Percentiles rank a stretch among this genome's conserved stretches.
phyloP scores from a whole-genome alignment of 2,888 invertebrate genomes.

The Gandaritis pyraliata region DNA sequence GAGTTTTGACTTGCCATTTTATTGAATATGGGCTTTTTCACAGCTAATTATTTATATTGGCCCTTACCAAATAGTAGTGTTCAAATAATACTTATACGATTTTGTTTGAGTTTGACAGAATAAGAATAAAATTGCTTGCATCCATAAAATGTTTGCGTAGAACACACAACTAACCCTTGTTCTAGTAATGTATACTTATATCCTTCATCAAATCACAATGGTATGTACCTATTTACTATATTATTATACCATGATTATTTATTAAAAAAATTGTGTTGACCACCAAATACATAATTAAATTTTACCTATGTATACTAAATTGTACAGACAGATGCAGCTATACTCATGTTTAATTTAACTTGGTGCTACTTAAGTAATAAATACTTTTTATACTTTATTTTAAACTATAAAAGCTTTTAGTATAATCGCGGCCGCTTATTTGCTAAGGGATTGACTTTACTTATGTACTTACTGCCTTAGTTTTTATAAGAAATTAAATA shows the following conservation, averaged over 20 bases:
- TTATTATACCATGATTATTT: not conserved
- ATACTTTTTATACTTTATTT: conserved; percentile 41
- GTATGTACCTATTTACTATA: no score
- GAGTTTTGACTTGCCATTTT: not conserved
- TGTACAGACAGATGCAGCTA: not conserved
- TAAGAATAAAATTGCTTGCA: not conserved
- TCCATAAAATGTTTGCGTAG: no score
- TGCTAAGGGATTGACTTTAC: conserved; percentile 50
- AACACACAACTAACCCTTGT: no score
- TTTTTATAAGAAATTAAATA: conserved; percentile 67
- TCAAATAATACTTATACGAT: conserved; percentile 29
- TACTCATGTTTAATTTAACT: conserved; percentile 34
- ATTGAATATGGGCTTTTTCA: not conserved
- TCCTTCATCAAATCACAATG: no score
- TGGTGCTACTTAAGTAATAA: conserved; percentile 69
- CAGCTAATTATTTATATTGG: conserved; percentile 5
- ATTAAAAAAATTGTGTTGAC: no score
- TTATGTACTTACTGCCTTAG: conserved; percentile 73
- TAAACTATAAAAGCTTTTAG: conserved; percentile 28
- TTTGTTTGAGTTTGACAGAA: conserved; percentile 1
- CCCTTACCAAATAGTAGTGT: conserved; percentile 32
- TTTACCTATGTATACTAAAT: not conserved
- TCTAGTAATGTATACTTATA: no score
- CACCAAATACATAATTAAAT: no score
- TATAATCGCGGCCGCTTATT: conserved; percentile 37